These are phyloP conservation scores for Blennius ocellaris DNA, from an alignment of 2,113 vertebrate genomes.

Conservation along the genomic window DNA sequence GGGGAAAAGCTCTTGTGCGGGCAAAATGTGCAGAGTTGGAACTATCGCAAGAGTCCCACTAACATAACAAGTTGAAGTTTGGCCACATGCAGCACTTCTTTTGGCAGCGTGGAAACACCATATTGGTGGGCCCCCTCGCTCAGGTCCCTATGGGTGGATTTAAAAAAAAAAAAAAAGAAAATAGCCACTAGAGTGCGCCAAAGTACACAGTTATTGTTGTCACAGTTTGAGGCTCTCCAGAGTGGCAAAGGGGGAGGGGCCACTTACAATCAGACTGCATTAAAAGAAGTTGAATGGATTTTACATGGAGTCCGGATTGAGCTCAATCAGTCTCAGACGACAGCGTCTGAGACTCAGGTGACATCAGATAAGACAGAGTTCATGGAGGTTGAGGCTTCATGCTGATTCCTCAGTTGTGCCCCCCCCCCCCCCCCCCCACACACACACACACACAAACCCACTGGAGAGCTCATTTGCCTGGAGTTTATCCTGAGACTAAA, in stretches of 20 bases:
- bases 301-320: constrained; percentile 19
- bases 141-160: constrained; percentile 27
- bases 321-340: constrained; percentile 5
- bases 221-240: constrained; percentile 38
- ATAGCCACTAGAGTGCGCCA: constrained; percentile 78
- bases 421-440: neutral
- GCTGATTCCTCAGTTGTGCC: constrained; percentile 22
- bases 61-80: constrained; percentile 56
- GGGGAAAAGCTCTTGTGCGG: constrained; percentile 34
- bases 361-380: constrained; percentile 31
- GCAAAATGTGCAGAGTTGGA: constrained; percentile 36
- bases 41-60: constrained; percentile 29
- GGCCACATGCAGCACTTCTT: constrained; percentile 46
- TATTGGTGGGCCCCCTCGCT: constrained; percentile 63
- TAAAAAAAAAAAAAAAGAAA: constrained; percentile 39
- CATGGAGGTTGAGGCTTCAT: constrained; percentile 44
- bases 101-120: constrained; percentile 21
- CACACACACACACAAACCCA: neutral
- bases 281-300: constrained; percentile 40
- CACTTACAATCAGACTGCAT: constrained; percentile 64
- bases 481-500: constrained; percentile 55
- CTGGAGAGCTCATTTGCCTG: constrained; percentile 17
- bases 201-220: constrained; percentile 74
- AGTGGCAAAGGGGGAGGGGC: constrained; percentile 4
- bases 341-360: constrained; percentile 1